Base-by-base conservation (phyloP, 2,888 invertebrate genomes). In the Chouioia cunea region DNA sequence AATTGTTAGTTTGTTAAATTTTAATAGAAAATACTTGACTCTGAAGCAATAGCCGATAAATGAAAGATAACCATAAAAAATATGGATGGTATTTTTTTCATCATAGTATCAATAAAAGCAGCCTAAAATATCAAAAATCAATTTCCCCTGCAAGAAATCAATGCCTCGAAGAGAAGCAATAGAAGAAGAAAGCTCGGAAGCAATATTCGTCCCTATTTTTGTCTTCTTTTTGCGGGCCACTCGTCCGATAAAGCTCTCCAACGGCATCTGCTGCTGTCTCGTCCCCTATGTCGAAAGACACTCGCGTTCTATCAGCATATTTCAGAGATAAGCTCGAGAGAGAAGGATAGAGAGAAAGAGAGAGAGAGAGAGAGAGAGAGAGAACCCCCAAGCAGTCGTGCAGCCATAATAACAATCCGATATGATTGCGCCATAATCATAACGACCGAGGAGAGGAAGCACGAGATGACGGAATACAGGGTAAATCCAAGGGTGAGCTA, bases 351-450 rank as follows among this genome's bases (percentile, higher is more conserved):
- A 23, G 56, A 56, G 56, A 56, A 23, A 56, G 56, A 56, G 56
- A 56, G 56, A 56, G 56, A 56, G 56, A 56, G 56, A 56, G 56
- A 56, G 56, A 57, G 57, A 57, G 57, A 57, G 57, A 58, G 23
- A 65, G 50, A 57, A 36, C 10, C 36, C 36, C 36, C 36, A 36
- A 36, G 36, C 36, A 36, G 36, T 36, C 36, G 36, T 12, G 12
- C 36, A 36, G 82, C 81, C 83, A 82, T 84, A 84, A 85, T 85
- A 85, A 85, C 85, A 85, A 85, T 85, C 83, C 85, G 85, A 85
- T 85, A 85, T 84, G 84, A 85, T 85, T 85, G 82, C 83, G 79
- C 84, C 80, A 84, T 85, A 84, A 85, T 84, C 83, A 81, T 83
- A 84, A 83, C 80, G 81, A 77, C 76, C 74, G 53, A 44, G 56